Base-by-base conservation (phyloP, 2,888 invertebrate species). In the Phortica magna region DNA sequence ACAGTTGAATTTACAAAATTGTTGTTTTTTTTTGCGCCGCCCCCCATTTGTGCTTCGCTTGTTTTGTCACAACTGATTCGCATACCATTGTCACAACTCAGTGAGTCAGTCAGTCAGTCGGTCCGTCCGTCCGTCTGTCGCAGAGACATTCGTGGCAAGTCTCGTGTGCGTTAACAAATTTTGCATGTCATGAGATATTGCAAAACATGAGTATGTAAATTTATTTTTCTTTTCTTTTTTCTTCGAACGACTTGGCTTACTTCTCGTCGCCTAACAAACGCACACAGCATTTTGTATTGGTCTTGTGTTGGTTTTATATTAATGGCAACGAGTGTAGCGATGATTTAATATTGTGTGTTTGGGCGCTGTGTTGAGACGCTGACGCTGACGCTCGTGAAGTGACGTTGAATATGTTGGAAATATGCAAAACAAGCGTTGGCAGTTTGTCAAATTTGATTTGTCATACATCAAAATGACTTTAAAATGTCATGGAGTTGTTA, bases 371-470 rank as follows among this genome's bases (percentile, higher is more conserved):
- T n/a, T n/a, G n/a, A n/a, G 83, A 43, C 10, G 43, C 6, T 43
- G 48, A 48, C 7, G 48, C 9, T 48, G 48, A 1, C 48, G 48
- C 3, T 14, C 10, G 2, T 12, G 48, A 48, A 14, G 48, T 65
- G 43, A 78, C 88, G 84, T 31, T 31, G 87, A 88, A 85, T 86
- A 88, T 88, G 88, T 75, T 81, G 77, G 80, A 87, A 85, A 85
- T 82, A 85, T 85, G 87, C 87, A 88, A 85, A 85, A 88, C 83
- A 85, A 88, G 87, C 83, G 85, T 84, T 88, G 88, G 85, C 85
- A 86, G 88, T 87, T 86, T 87, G 88, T 86, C 85, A 86, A 88
- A 86, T 86, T 86, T 86, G 85, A 86, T 86, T 86, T 87, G 85
- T 88, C 85, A 86, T 86, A 88, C 84, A 85, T 85, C 88, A 71